Conservation (phyloP, 2,888 invertebrate genomes). For the Cerastoderma edule region DNA sequence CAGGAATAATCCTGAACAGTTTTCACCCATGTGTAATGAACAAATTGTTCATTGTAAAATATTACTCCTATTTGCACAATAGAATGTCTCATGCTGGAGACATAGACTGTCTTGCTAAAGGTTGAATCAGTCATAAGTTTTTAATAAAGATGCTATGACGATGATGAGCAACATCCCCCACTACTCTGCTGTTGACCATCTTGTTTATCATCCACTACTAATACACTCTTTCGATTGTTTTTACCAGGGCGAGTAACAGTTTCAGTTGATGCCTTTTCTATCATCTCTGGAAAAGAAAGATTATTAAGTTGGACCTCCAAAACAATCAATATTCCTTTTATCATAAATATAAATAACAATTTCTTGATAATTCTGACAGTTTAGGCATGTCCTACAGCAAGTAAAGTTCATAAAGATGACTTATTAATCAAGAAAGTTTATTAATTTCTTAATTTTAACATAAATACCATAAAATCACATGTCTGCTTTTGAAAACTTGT, state of each 20-base stretch:
- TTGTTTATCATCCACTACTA: slow-evolving; percentile 76
- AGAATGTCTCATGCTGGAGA: no score
- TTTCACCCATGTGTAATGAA: neutral
- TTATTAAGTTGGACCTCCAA: neutral
- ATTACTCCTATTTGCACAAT: neutral
- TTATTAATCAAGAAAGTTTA: no score
- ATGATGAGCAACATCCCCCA: slow-evolving; percentile 68
- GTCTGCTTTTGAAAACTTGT: no score
- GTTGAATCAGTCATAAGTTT: neutral
- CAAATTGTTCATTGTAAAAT: neutral
- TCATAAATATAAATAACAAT: no score
- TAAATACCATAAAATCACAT: no score
- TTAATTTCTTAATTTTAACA: no score
- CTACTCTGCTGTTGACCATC: slow-evolving; percentile 59
- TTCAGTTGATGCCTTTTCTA: slow-evolving; percentile 72
- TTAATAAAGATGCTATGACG: slow-evolving; percentile 7
- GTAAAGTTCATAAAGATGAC: no score
- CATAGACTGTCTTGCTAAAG: no score
- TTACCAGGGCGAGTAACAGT: slow-evolving; percentile 47
- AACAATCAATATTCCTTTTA: neutral
- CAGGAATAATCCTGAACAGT: neutral
- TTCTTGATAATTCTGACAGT: no score
- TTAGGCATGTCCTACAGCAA: no score
- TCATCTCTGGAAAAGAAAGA: slow-evolving; percentile 70
- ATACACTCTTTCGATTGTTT: slow-evolving; percentile 70